A percentile compares a stretch with the other conserved stretches of the same genome.
Evolutionary conservation across 2,797 vertebrate species (phyloP).

Genomic region (Fistularia commersonii): DNA sequence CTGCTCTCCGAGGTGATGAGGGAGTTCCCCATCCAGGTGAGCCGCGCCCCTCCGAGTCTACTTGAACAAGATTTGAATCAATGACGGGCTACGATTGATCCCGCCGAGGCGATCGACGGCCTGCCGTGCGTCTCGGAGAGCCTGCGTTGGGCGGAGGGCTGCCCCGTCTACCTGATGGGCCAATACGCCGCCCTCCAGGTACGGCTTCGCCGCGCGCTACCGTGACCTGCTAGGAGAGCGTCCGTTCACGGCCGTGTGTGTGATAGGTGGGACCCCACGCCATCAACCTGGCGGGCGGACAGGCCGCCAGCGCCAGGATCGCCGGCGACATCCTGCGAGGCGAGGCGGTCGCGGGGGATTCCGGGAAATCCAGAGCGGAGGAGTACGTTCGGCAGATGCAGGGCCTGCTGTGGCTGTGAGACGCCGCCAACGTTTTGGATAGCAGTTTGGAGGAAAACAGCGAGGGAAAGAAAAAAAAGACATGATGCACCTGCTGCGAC

Average conservation of each 20-base stretch:
- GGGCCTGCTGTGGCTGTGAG: slow-evolving; percentile 76
- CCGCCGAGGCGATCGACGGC: slow-evolving; percentile 71
- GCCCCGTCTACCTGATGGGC: slow-evolving; percentile 78
- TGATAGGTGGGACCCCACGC: slow-evolving; percentile 78
- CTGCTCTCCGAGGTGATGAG: slow-evolving; percentile 70
- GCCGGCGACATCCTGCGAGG: slow-evolving; percentile 57
- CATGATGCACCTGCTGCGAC: no score
- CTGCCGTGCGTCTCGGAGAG: slow-evolving; percentile 75
- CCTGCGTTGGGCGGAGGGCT: slow-evolving; percentile 70
- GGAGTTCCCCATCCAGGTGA: slow-evolving; percentile 74
- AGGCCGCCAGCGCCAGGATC: slow-evolving; percentile 74
- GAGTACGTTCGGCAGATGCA: slow-evolving; percentile 77
- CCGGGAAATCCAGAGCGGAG: slow-evolving; percentile 54
- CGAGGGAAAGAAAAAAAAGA: no score
- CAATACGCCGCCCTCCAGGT: slow-evolving; percentile 79
- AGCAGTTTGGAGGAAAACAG: no score
- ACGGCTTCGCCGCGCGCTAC: not conserved
- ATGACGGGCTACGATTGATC: not conserved
- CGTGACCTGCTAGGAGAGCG: no score
- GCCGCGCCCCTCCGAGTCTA: no score
- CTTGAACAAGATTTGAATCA: no score
- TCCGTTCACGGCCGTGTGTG: no score
- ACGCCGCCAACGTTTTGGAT: not conserved
- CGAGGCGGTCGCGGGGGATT: slow-evolving; percentile 6
- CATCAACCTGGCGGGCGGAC: slow-evolving; percentile 79